Conservation (phyloP, 2,113 vertebrate species). For the Indri indri region DNA sequence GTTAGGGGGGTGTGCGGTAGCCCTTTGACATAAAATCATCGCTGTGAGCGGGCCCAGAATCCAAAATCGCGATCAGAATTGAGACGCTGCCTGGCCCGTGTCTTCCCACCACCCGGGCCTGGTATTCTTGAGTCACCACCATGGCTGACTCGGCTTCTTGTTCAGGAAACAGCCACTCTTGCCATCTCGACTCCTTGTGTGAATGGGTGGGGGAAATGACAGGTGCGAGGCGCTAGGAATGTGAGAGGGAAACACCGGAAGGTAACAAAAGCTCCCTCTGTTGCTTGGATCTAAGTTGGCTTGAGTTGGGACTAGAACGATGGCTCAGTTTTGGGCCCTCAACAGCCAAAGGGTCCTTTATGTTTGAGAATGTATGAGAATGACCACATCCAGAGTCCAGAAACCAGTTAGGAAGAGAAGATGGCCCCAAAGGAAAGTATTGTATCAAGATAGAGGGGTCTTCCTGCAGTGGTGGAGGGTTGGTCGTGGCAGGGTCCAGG, state of each 20-base stretch:
- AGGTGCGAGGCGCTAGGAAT: neutral
- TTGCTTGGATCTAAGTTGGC: neutral
- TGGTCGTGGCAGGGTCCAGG: neutral
- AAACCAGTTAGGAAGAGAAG: neutral
- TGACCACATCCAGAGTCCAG: neutral
- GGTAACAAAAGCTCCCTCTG: neutral
- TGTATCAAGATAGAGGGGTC: neutral
- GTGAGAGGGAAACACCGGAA: neutral
- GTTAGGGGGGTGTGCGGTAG: conserved; percentile 11
- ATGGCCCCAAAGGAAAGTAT: fast-evolving
- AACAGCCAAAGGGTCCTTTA: neutral
- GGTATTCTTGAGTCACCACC: neutral
- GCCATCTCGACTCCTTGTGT: neutral
- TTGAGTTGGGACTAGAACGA: conserved; percentile 4
- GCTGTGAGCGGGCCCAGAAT: neutral
- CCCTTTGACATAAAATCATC: neutral
- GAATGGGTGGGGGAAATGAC: neutral
- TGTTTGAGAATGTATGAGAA: neutral
- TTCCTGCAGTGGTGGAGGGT: neutral
- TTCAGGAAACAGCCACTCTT: neutral
- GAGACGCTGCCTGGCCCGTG: neutral
- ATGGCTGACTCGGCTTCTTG: neutral
- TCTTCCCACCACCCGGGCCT: neutral
- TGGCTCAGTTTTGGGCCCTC: neutral
- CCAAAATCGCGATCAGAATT: fast-evolving